Percentiles rank a stretch among this genome's conserved stretches.
These are phyloP conservation scores for Bubalus kerabau DNA, from an alignment of 2,113 vertebrate species.

Conservation along the genomic window DNA sequence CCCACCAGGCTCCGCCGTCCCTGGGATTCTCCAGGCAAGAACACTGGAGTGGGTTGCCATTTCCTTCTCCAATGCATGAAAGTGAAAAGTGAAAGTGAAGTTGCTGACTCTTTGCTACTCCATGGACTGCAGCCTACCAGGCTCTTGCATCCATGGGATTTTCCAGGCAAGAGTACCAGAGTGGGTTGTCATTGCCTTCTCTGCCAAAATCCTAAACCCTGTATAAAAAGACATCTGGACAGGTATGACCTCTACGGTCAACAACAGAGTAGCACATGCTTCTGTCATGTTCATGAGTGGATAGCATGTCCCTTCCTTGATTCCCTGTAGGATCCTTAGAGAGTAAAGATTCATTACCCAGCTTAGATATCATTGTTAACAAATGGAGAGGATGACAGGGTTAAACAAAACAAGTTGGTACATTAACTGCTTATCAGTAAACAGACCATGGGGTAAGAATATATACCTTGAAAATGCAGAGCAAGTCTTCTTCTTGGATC, in stretches of 20 bases:
- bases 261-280: fast-evolving
- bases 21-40: neutral
- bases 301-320: fast-evolving
- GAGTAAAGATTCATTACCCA: no score
- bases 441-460: neutral
- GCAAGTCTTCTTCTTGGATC: neutral
- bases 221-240: neutral
- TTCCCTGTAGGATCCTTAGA: neutral
- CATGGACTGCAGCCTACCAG: neutral
- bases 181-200: neutral
- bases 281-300: neutral
- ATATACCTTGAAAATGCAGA: neutral
- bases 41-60: neutral
- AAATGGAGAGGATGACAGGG: neutral
- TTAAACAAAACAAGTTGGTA: neutral
- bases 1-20: neutral
- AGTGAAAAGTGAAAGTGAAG: neutral
- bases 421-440: neutral
- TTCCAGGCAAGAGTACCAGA: neutral
- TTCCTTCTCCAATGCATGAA: neutral
- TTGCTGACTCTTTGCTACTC: neutral
- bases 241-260: fast-evolving
- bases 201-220: neutral
- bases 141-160: neutral
- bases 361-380: neutral